phyloP scores from a whole-genome alignment of 2,113 vertebrate species.

The Morone saxatilis region DNA sequence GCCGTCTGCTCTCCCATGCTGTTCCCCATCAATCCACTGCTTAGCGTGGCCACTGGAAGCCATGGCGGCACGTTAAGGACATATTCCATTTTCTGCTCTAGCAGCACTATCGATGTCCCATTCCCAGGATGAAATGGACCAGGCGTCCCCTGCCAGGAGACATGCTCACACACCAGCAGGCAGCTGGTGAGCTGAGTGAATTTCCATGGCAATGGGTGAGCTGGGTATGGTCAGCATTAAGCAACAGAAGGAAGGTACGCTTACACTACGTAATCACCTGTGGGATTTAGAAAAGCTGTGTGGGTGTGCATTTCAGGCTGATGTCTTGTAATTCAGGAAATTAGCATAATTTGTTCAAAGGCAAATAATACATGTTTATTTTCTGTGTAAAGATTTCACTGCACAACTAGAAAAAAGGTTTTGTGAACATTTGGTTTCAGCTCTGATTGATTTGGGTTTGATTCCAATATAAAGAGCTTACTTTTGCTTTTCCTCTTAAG shows the following conservation, averaged over 20 bases:
- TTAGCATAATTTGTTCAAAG: not conserved
- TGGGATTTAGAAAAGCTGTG: conserved; percentile 40
- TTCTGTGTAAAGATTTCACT: not conserved
- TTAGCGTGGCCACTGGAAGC: conserved; percentile 14
- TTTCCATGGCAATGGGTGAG: conserved; percentile 51
- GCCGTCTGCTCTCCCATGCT: conserved; percentile 23
- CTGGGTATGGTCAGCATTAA: conserved; percentile 51
- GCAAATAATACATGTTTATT: not conserved
- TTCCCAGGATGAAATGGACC: conserved; percentile 33
- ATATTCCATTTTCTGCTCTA: conserved; percentile 64
- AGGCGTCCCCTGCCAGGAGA: conserved; percentile 35
- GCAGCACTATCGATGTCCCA: conserved; percentile 43
- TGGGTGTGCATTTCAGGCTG: not conserved
- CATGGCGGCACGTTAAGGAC: conserved; percentile 47
- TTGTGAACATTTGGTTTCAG: not conserved
- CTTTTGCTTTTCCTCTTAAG: not conserved
- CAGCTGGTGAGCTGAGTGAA: conserved; percentile 54
- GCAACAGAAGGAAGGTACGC: conserved; percentile 36
- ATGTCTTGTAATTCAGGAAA: conserved; percentile 18
- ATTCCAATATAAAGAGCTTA: not conserved
- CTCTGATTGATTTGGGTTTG: too few species aligned
- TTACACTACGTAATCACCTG: conserved; percentile 46
- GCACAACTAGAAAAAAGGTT: not conserved
- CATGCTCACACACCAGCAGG: conserved; percentile 19
- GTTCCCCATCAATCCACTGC: conserved; percentile 41